Base-by-base conservation (phyloP, 2,888 invertebrate species). In the Phengaris arion region DNA sequence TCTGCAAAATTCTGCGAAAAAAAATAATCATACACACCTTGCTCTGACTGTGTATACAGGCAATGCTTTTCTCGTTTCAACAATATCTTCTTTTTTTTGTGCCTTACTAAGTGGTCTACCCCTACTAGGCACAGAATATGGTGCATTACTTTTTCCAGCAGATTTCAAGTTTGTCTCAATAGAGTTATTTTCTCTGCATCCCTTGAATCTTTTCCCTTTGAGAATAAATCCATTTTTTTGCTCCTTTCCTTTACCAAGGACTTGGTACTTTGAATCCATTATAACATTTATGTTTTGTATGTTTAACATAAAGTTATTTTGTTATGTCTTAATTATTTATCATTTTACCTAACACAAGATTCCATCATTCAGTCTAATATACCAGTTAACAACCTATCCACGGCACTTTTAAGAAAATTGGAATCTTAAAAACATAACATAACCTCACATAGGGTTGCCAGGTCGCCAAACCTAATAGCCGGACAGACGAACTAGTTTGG, bases 21-120 rank as follows among this genome's bases (percentile, higher is more conserved):
- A 48, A 6, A 7, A 48, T 46, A n/a, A 48, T 48, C 15, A 7
- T 59, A 59, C 9, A 76, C 81, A 94, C 94, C 93, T 90, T 79
- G 87, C 86, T 74, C 90, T 87, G 13, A 94, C 94, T 79, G 88
- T 85, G 79, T 92, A 94, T 0, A 95, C 95, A n/a, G 95, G 95
- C 77, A 95, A 81, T 35, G 87, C 85, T 81, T 87, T 91, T 46
- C 94, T 90, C 68, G 90, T 88, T 79, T 93, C 90, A 73, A 88
- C 86, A 51, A 92, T 76, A 79, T 87, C 83, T 79, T 88, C 87
- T 74, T 76, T 72, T 35, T 72, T 72, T 12, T 13, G 13, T 10
- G 22, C 35, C 72, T 72, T 72, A 12, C 7, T 51, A 35, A 13
- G 22, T 12, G 15, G 22, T 54, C n/a, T 72, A 35, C 35, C 54